phyloP scores from a whole-genome alignment of 92 coral and sea anemone species.

The Palythoa grandiflora region DNA sequence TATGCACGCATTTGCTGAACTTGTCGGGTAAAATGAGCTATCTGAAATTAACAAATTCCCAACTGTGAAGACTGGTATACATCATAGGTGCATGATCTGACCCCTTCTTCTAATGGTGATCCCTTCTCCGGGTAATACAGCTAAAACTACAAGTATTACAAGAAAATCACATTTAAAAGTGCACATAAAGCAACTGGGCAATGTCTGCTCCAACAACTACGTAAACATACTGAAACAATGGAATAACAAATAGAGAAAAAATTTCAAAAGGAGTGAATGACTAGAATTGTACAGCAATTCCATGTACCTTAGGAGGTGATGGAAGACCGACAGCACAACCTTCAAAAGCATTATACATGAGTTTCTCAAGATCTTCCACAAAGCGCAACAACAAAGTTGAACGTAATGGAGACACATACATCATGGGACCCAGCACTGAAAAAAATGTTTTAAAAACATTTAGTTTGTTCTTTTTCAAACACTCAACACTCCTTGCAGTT shows the following conservation, averaged over 20 bases:
- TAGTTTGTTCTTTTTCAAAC: neutral
- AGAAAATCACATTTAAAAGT: no score
- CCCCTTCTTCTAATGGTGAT: no score
- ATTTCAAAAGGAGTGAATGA: no score
- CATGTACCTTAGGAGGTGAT: constrained; percentile 92
- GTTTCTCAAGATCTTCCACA: constrained; percentile 92
- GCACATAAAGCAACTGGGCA: no score
- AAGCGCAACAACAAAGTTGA: constrained; percentile 88
- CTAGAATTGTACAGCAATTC: neutral
- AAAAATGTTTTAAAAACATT: neutral
- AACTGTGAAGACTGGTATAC: no score
- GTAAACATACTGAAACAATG: neutral
- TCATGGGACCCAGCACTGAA: constrained; percentile 71
- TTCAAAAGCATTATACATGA: constrained; percentile 98
- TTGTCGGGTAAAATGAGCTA: no score
- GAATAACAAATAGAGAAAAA: neutral
- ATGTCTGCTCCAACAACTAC: neutral
- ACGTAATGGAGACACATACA: constrained; percentile 81
- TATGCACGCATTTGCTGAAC: no score
- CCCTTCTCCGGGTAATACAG: no score
- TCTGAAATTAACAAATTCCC: no score
- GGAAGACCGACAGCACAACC: constrained; percentile 97
- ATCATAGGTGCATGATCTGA: no score
- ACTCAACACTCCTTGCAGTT: neutral
- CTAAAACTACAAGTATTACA: no score